A percentile compares a stretch with the other conserved stretches of the same genome.
These are phyloP conservation scores for Centropus unirufus DNA, from an alignment of 2,113 vertebrate genomes.

Conservation along the genomic window DNA sequence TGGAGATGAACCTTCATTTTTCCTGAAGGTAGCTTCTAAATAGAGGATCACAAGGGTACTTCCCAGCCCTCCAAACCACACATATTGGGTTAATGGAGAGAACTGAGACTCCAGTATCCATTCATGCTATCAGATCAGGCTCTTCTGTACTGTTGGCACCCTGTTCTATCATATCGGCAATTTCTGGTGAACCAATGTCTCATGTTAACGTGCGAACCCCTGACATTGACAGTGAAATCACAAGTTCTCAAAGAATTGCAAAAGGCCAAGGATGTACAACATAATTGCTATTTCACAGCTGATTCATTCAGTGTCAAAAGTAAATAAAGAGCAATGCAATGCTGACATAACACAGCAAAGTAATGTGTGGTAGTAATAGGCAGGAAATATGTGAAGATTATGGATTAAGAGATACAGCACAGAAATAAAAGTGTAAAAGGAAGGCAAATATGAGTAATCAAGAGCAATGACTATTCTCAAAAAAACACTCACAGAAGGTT, in stretches of 20 bases:
- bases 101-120: not conserved
- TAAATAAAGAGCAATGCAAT: not conserved
- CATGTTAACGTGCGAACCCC: not conserved
- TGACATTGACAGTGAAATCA: not conserved
- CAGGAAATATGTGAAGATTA: not conserved
- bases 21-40: not conserved
- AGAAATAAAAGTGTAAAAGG: not conserved
- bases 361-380: not conserved
- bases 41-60: not conserved
- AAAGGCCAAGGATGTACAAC: not conserved
- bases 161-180: not conserved
- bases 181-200: not conserved
- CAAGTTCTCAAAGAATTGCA: not conserved
- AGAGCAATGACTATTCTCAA: not conserved
- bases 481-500: not conserved
- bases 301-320: not conserved
- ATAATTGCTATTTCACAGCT: not conserved
- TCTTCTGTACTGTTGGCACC: not conserved
- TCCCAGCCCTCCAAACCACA: not conserved
- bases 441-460: not conserved
- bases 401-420: not conserved
- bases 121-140: not conserved
- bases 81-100: not conserved
- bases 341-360: not conserved
- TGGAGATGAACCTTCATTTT: constrained; percentile 3